Conservation (phyloP, 2,888 invertebrate genomes). For the Hirtodrosophila trivittata region DNA sequence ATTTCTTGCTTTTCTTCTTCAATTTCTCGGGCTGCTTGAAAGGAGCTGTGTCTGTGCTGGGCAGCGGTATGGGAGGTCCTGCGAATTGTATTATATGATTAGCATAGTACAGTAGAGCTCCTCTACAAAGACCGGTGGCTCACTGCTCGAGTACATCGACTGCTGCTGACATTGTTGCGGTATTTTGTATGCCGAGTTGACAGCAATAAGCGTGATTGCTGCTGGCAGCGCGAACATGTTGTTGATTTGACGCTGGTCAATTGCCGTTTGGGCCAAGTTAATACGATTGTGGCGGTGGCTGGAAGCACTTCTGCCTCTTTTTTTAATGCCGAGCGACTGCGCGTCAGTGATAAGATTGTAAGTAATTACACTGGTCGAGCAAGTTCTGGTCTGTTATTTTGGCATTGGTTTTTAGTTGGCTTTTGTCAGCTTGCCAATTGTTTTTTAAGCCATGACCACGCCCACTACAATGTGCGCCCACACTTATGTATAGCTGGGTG, state of each 20-base stretch:
- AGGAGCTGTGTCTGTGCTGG: too few relatives aligned
- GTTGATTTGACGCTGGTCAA: background rate
- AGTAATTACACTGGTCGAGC: slow-evolving; percentile 52
- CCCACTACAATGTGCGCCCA: slow-evolving; percentile 17
- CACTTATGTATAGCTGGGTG: slow-evolving; percentile 10
- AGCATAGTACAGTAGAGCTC: background rate
- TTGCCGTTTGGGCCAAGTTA: slow-evolving; percentile 4
- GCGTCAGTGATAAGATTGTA: slow-evolving; percentile 45
- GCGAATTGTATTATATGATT: background rate
- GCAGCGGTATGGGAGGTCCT: too few relatives aligned
- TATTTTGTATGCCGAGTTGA: slow-evolving; percentile 32
- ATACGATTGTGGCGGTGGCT: too few relatives aligned
- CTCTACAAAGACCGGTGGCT: background rate
- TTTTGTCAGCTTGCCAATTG: slow-evolving; percentile 61
- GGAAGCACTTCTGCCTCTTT: too few relatives aligned
- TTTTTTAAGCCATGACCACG: slow-evolving; percentile 30
- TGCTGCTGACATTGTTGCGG: slow-evolving; percentile 15
- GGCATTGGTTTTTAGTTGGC: slow-evolving; percentile 22
- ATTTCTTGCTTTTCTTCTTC: too few relatives aligned
- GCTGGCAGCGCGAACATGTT: slow-evolving; percentile 33
- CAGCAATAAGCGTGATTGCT: slow-evolving; percentile 16
- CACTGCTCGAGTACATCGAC: background rate
- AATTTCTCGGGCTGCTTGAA: too few relatives aligned
- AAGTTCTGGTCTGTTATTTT: slow-evolving; percentile 23
- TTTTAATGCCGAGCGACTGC: slow-evolving; percentile 6